Evolutionary conservation across 1,140 invertebrate species (phyloP).

Genomic region (Araneus ventricosus): DNA sequence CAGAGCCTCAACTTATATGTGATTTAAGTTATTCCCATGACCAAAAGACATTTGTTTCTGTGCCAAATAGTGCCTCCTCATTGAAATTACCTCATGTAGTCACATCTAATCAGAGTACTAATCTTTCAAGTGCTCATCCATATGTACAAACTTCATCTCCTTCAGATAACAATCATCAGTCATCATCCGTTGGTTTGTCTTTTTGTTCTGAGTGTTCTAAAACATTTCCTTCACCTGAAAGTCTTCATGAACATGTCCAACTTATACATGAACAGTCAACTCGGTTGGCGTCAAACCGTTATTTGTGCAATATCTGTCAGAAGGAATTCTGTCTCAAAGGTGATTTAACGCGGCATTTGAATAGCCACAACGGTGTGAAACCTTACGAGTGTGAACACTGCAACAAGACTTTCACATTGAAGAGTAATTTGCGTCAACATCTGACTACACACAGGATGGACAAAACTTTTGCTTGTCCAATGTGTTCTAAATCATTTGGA

Average conservation of each 20-base stretch:
- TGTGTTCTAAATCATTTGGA: slow-evolving; percentile 72
- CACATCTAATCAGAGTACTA: slow-evolving; percentile 46
- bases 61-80: slow-evolving; percentile 52
- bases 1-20: slow-evolving; percentile 69
- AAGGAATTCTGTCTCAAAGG: slow-evolving; percentile 72
- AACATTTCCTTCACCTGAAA: slow-evolving; percentile 70
- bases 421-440: slow-evolving; percentile 70
- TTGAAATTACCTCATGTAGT: slow-evolving; percentile 60
- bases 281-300: slow-evolving; percentile 55
- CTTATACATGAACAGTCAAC: slow-evolving; percentile 74
- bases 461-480: slow-evolving; percentile 64
- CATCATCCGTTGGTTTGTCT: slow-evolving; percentile 54
- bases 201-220: slow-evolving; percentile 73
- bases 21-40: slow-evolving; percentile 66
- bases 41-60: slow-evolving; percentile 66
- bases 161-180: slow-evolving; percentile 65
- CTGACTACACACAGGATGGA: slow-evolving; percentile 61
- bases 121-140: slow-evolving; percentile 43
- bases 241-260: slow-evolving; percentile 68
- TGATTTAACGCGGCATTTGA: slow-evolving; percentile 64
- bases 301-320: slow-evolving; percentile 69
- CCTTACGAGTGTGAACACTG: slow-evolving; percentile 72
- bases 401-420: slow-evolving; percentile 69
- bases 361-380: slow-evolving; percentile 70
- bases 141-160: slow-evolving; percentile 65